Base-by-base conservation (phyloP, 2,797 vertebrate species). In the Anguilla pacifica region DNA sequence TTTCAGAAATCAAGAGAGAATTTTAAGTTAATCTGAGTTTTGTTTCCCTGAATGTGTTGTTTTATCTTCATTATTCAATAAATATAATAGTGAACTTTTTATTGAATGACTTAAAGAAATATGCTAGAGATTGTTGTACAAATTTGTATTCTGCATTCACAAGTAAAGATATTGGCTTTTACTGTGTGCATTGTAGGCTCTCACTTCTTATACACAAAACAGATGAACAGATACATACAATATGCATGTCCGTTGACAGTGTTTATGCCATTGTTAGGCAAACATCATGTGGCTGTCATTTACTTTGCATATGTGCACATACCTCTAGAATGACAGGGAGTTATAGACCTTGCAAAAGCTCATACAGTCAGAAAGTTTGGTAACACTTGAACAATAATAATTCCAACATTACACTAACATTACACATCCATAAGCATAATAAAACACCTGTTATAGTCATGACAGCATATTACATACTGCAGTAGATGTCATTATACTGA, bases 61-160 rank as follows among this genome's bases (percentile, higher is more conserved):
- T 98, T 98, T 97, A 97, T 98, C 98, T 98, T 98, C 97, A 97
- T 97, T 97, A 97, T 97, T 98, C 96, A 95, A 98, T 98, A 97
- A 98, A 98, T 98, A 98, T 97, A 97, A 97, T 98, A 98, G 98
- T 99, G 97, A 98, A 98, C 97, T 99, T 99, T 99, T 98, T 99
- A 98, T 99, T 96, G 97, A 97, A 97, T 97, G 97, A 97, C 97
- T 97, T 97, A 98, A 96, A 97, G 97, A 98, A 95, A 95, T 97
- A 97, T 98, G 97, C 97, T 99, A 98, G 97, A 97, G 97, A 97
- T 98, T 97, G 98, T 98, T 98, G 98, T 99, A 98, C 97, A 98
- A 98, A 97, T 98, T 97, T 99, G 98, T 99, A 98, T 98, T 97
- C 97, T 97, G 96, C 97, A 96, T 97, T 98, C 97, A 98, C 97